A percentile compares a stretch with the other conserved stretches of the same genome.
Conservation (phyloP, 2,888 invertebrate genomes). For the Argynnis bischoffii region DNA sequence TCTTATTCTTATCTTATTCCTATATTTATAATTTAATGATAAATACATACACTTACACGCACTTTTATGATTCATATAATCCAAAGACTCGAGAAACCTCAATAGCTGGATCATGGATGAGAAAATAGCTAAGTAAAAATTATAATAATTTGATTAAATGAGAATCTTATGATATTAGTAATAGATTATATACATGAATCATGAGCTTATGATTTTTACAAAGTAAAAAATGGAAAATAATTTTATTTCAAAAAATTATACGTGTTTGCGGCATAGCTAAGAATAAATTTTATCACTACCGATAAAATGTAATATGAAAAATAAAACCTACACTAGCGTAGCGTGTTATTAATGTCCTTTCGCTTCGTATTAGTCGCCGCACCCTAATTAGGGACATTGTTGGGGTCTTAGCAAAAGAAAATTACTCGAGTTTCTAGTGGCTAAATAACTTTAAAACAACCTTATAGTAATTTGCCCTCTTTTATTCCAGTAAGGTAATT, state of each 20-base stretch:
- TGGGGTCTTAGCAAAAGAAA: constrained; percentile 23
- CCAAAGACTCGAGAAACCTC: too few relatives aligned
- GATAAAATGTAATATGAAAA: constrained; percentile 18
- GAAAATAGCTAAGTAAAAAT: too few relatives aligned
- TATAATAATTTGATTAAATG: too few relatives aligned
- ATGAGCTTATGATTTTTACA: too few relatives aligned
- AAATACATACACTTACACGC: too few relatives aligned
- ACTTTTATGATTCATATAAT: too few relatives aligned
- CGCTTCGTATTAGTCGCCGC: constrained; percentile 23
- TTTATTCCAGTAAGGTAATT: constrained; percentile 12
- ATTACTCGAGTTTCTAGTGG: constrained; percentile 24
- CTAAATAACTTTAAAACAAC: constrained; percentile 24
- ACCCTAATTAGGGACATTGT: constrained; percentile 24
- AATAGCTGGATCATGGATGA: too few relatives aligned
- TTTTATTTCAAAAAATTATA: not conserved
- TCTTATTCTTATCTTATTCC: too few relatives aligned
- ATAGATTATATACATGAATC: too few relatives aligned
- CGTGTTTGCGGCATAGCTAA: not conserved
- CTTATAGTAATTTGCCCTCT: constrained; percentile 22
- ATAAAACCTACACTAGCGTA: constrained; percentile 25
- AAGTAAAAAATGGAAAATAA: too few relatives aligned
- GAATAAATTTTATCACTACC: constrained; percentile 10
- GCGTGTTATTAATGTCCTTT: constrained; percentile 23
- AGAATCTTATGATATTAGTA: too few relatives aligned
- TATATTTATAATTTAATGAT: too few relatives aligned